Evolutionary conservation across 2,888 invertebrate genomes (phyloP), one percentile per base, ranked within the genome.

Genomic region (Polia nebulosa): DNA sequence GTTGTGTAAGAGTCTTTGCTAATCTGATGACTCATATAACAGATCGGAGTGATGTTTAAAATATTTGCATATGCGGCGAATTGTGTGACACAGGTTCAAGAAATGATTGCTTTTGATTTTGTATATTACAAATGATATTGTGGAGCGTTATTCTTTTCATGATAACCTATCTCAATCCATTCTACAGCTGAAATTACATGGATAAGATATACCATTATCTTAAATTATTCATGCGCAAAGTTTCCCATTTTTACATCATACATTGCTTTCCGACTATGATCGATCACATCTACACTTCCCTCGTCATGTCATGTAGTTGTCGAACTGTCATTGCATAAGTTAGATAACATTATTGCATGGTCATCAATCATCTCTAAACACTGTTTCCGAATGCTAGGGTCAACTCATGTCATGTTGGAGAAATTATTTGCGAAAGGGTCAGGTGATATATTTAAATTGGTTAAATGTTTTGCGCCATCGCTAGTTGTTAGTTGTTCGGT

Each of bases 271-370:
- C 52, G 22, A 82, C 56, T 58, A 64, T 85, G 86, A 88, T 87
- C 73, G 85, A 87, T 88, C 83, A 81, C 61, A 58, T 56, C 55
- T 39, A 69, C 49, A 69, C 71, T 75, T 75, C 64, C 56, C 66
- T 82, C 83, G 82, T 83, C 78, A 66, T 76, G 83, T 78, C 80
- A 56, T 80, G 80, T 80, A 80, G 68, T 73, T 85, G 81, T 85
- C 86, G 79, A 88, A 84, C 82, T 78, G 82, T 85, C 83, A 74
- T 83, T 85, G 79, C 84, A 81, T 83, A 84, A 84, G 72, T 81
- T 76, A 61, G 71, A 85, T 80, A 83, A 78, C 68, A 76, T 61
- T 60, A 41, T 61, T 66, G 55, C 41, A 73, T 72, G 45, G 45
- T 81, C 81, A 89, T 89, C 87, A 68, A 86, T 89, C 88, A 85